Evolutionary conservation across 2,888 invertebrate species (phyloP).

Genomic region (Yponomeuta plumbellus): DNA sequence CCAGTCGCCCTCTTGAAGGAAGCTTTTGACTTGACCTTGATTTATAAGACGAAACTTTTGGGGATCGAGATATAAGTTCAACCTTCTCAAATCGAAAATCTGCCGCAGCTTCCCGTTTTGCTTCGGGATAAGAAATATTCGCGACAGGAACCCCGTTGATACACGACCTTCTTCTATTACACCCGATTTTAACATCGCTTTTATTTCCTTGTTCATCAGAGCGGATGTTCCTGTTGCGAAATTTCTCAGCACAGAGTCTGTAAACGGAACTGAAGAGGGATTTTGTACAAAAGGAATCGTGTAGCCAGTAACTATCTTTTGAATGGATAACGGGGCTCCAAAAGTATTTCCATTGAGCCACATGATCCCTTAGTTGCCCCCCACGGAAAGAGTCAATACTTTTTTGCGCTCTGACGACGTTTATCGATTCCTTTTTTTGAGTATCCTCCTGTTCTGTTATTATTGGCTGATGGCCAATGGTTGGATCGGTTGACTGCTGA

Average conservation of each 20-base stretch:
- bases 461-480: too few relatives aligned
- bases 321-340: not conserved
- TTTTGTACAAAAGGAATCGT: not conserved
- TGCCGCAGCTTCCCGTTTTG: not conserved
- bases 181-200: not conserved
- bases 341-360: too few relatives aligned
- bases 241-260: not conserved
- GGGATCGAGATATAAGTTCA: not conserved
- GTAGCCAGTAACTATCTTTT: not conserved
- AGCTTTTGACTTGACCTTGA: not conserved
- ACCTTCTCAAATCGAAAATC: not conserved
- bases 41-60: not conserved
- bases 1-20: not conserved
- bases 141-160: not conserved
- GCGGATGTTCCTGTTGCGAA: not conserved
- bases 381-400: too few relatives aligned
- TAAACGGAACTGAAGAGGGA: not conserved
- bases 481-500: too few relatives aligned
- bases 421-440: too few relatives aligned
- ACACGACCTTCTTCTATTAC: not conserved
- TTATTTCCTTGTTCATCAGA: not conserved
- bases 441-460: too few relatives aligned
- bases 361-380: too few relatives aligned
- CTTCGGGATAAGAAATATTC: not conserved
- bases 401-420: too few relatives aligned